Conservation (phyloP, 2,888 invertebrate species). For the Pyrgus malvae region DNA sequence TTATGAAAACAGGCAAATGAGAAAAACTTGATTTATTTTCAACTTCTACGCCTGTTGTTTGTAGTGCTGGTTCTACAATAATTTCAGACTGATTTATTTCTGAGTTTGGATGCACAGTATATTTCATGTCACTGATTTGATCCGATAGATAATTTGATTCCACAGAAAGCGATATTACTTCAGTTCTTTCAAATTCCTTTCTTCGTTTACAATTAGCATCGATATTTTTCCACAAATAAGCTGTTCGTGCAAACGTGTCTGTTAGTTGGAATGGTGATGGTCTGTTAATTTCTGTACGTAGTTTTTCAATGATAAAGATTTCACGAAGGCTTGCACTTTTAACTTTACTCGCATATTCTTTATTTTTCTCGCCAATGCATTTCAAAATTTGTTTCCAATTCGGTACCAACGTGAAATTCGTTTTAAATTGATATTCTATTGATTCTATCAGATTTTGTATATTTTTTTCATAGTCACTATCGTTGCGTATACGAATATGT, state of each 20-base stretch:
- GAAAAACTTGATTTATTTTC: slow-evolving; percentile 31
- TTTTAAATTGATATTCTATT: slow-evolving; percentile 52
- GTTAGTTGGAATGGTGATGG: slow-evolving; percentile 61
- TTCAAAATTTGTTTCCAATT: slow-evolving; percentile 58
- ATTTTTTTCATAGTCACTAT: slow-evolving; percentile 42
- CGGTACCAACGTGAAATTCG: slow-evolving; percentile 55
- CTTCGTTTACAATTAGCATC: slow-evolving; percentile 28
- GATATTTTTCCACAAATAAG: slow-evolving; percentile 49
- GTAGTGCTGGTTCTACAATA: background rate
- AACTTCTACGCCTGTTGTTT: slow-evolving; percentile 30
- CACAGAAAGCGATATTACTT: slow-evolving; percentile 12
- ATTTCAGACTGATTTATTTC: slow-evolving; percentile 41
- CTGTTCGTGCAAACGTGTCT: slow-evolving; percentile 53
- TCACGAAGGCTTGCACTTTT: slow-evolving; percentile 53
- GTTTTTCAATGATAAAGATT: slow-evolving; percentile 53
- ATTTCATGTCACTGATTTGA: slow-evolving; percentile 36
- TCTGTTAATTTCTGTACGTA: slow-evolving; percentile 50
- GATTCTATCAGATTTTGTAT: slow-evolving; percentile 53
- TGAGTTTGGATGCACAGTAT: slow-evolving; percentile 54
- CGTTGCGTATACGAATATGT: slow-evolving; percentile 54
- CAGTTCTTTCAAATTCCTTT: slow-evolving; percentile 24
- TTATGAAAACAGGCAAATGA: slow-evolving; percentile 46
- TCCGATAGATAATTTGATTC: slow-evolving; percentile 30
- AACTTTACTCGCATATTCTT: slow-evolving; percentile 50
- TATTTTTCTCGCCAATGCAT: slow-evolving; percentile 46